A percentile compares a stretch with the other conserved stretches of the same genome.
Evolutionary conservation across 23 tunicate genomes (phyloP).

Genomic region (Ciona savignyi): DNA sequence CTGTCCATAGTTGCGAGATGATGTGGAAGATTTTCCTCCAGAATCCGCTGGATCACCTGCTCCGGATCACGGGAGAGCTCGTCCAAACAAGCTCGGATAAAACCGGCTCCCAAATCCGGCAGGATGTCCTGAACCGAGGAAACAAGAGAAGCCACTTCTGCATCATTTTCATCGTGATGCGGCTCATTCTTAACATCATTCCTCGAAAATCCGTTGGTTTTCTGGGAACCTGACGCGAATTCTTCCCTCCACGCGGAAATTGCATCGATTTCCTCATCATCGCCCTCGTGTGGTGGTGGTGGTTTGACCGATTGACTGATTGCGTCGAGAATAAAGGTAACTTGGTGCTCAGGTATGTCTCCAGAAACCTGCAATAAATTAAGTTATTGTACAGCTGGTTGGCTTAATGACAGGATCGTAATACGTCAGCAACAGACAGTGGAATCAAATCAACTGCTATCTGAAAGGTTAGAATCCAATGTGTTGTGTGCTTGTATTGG

Average conservation of each 20-base stretch:
- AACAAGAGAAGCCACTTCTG: constrained; percentile 21
- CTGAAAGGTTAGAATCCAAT: too few relatives aligned
- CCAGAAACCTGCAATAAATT: background rate
- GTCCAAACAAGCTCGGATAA: constrained; percentile 36
- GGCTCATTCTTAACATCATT: too few relatives aligned
- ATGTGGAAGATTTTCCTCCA: constrained; percentile 85
- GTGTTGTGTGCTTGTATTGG: too few relatives aligned
- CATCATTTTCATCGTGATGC: background rate
- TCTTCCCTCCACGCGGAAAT: background rate
- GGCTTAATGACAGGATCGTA: too few relatives aligned
- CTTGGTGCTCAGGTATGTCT: background rate
- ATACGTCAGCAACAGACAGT: too few relatives aligned
- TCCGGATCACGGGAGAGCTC: constrained; percentile 56
- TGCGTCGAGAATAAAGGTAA: background rate
- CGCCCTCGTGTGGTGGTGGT: background rate
- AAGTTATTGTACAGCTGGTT: too few relatives aligned
- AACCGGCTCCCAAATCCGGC: constrained; percentile 53
- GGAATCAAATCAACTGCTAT: too few relatives aligned
- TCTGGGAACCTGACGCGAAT: background rate
- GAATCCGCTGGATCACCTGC: constrained; percentile 57
- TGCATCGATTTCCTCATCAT: background rate
- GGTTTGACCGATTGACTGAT: background rate
- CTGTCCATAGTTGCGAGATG: constrained; percentile 16
- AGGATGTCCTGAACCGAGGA: constrained; percentile 62
- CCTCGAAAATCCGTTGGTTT: background rate